Percentiles rank a stretch among this genome's conserved stretches.
Conservation (phyloP, 2,888 invertebrate species). For the Physocephala rufipes region DNA sequence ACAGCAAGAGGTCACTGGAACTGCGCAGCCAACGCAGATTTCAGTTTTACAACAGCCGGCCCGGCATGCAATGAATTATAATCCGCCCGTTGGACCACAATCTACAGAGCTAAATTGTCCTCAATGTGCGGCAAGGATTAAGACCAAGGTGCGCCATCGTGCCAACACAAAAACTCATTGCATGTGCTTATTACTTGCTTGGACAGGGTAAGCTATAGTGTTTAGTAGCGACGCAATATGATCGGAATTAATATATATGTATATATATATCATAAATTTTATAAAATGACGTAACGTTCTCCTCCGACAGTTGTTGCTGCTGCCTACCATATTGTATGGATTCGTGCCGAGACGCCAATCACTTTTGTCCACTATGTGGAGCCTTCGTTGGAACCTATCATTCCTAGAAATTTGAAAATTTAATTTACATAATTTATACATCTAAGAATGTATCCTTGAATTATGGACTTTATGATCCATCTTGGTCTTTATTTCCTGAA, state of each 20-base stretch:
- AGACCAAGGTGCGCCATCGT: constrained; percentile 40
- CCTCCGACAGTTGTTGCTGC: constrained; percentile 41
- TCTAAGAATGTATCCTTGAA: no score
- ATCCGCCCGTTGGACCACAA: constrained; percentile 43
- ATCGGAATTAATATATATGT: constrained; percentile 6
- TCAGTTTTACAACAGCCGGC: not conserved
- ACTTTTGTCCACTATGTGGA: constrained; percentile 47
- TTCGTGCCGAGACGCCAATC: constrained; percentile 46
- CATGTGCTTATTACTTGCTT: constrained; percentile 42
- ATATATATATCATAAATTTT: no score
- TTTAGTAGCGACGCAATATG: not conserved
- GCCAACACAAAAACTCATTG: constrained; percentile 44
- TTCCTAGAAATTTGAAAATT: constrained; percentile 35
- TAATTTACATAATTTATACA: not conserved
- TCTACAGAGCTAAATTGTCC: constrained; percentile 44
- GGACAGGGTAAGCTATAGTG: constrained; percentile 42
- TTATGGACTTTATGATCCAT: no score
- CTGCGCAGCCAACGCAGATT: not conserved
- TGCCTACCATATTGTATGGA: constrained; percentile 48
- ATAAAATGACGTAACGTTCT: not conserved
- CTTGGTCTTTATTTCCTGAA: no score
- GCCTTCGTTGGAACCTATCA: constrained; percentile 44
- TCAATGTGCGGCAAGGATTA: constrained; percentile 41
- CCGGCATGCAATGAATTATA: constrained; percentile 1
- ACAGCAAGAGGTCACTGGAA: not conserved